A percentile compares a stretch with the other conserved stretches of the same genome.
phyloP scores from a whole-genome alignment of 2,113 vertebrate species.

The Chrysemys picta region DNA sequence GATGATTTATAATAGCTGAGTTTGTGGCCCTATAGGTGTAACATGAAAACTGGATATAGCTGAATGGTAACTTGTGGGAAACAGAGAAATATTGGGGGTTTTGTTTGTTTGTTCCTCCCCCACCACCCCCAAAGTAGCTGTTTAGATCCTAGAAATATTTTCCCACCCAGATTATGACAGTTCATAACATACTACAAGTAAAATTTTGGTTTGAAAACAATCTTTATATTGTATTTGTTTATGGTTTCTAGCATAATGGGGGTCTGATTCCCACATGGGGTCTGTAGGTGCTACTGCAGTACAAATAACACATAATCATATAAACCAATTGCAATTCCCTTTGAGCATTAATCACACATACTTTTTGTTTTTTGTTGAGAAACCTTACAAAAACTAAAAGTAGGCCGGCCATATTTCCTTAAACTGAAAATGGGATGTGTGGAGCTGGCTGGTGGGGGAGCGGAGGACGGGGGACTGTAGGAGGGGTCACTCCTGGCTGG shows the following conservation, averaged over 20 bases:
- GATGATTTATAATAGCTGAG: not conserved
- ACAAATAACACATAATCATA: not conserved
- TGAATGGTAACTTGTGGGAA: not conserved
- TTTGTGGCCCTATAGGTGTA: not conserved
- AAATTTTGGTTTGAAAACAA: not conserved
- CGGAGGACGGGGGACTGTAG: no score
- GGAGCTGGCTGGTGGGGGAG: no score
- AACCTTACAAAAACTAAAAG: constrained; percentile 15
- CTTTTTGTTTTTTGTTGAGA: constrained; percentile 9
- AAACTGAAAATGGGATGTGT: no score
- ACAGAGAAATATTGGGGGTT: not conserved
- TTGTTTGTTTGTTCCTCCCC: not conserved
- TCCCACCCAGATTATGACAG: not conserved
- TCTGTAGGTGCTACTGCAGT: not conserved
- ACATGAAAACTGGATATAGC: not conserved
- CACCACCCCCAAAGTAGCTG: not conserved
- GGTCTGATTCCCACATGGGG: not conserved
- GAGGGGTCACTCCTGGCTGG: no score
- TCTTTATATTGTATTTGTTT: fast-evolving
- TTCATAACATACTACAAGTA: not conserved
- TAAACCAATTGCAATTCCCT: constrained; percentile 18
- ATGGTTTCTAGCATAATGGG: not conserved
- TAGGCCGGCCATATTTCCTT: no score
- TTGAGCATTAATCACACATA: constrained; percentile 42
- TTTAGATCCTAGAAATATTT: not conserved